Conservation (phyloP, 2,888 invertebrate genomes). For the Meta bourneti region DNA sequence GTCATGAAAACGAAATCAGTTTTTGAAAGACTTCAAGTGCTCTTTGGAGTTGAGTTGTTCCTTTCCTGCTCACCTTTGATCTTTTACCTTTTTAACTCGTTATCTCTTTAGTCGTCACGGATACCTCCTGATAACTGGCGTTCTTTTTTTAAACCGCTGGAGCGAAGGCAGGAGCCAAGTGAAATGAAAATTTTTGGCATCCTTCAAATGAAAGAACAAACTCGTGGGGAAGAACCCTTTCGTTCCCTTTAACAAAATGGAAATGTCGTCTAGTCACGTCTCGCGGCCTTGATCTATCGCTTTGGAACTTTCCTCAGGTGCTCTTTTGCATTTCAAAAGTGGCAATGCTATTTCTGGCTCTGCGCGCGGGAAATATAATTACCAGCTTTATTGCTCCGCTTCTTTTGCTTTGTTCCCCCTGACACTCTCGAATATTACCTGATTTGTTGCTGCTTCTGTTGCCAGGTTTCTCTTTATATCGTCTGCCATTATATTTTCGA, state of each 20-base stretch:
- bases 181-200: constrained; percentile 57
- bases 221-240: not conserved
- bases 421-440: constrained; percentile 25
- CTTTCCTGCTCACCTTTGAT: not conserved
- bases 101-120: not conserved
- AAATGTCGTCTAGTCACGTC: constrained; percentile 25
- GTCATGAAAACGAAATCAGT: not conserved
- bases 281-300: constrained; percentile 60
- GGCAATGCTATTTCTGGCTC: constrained; percentile 23
- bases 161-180: constrained; percentile 35
- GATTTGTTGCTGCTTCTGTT: constrained; percentile 30
- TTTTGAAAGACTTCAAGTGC: not conserved
- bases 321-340: constrained; percentile 45
- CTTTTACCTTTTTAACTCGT: constrained; percentile 1
- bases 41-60: not conserved
- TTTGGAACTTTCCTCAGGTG: constrained; percentile 28
- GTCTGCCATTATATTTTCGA: constrained; percentile 24
- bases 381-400: constrained; percentile 27
- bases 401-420: constrained; percentile 25
- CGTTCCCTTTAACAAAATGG: not conserved
- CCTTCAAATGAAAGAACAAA: constrained; percentile 9
- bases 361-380: constrained; percentile 41
- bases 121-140: constrained; percentile 13
- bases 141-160: constrained; percentile 22
- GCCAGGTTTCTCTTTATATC: constrained; percentile 7